Conservation (phyloP, 2,888 invertebrate genomes). For the Heteromurus nitidus region DNA sequence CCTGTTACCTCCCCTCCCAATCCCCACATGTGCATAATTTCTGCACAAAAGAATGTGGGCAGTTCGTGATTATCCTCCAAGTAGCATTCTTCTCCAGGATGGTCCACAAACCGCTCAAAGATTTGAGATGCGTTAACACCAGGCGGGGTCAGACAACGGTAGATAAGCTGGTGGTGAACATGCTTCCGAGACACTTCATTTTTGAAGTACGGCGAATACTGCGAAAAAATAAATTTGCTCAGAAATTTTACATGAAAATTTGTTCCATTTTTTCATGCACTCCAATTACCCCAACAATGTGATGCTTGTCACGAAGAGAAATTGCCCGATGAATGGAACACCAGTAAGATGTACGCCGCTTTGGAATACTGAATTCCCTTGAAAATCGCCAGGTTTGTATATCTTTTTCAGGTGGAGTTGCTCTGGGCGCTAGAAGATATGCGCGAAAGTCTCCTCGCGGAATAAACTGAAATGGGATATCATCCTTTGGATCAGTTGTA, state of each 20-base stretch:
- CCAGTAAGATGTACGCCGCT: slow-evolving; percentile 17
- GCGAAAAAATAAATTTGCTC: not conserved
- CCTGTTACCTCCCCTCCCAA: slow-evolving; percentile 76
- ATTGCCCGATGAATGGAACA: slow-evolving; percentile 12
- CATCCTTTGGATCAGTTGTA: not conserved
- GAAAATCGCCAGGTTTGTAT: slow-evolving; percentile 5
- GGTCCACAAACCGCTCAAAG: slow-evolving; percentile 83
- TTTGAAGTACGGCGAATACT: slow-evolving; percentile 7
- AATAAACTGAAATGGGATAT: not conserved
- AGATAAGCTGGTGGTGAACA: slow-evolving; percentile 91
- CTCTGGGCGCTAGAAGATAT: not conserved
- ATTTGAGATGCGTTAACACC: slow-evolving; percentile 67
- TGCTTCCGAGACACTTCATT: slow-evolving; percentile 76
- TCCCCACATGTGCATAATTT: slow-evolving; percentile 76
- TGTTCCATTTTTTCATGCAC: too few relatives aligned
- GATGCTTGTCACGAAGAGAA: not conserved
- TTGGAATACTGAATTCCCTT: not conserved
- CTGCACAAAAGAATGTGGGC: slow-evolving; percentile 87
- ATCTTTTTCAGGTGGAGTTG: not conserved
- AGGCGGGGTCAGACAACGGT: slow-evolving; percentile 80
- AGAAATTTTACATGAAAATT: not conserved
- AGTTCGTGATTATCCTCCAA: slow-evolving; percentile 86
- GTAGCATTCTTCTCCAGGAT: slow-evolving; percentile 81
- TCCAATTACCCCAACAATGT: slow-evolving; percentile 35
- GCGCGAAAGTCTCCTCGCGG: not conserved